These are phyloP conservation scores for Capreolus pygargus DNA, from an alignment of 2,113 vertebrate genomes.

Conservation along the genomic window DNA sequence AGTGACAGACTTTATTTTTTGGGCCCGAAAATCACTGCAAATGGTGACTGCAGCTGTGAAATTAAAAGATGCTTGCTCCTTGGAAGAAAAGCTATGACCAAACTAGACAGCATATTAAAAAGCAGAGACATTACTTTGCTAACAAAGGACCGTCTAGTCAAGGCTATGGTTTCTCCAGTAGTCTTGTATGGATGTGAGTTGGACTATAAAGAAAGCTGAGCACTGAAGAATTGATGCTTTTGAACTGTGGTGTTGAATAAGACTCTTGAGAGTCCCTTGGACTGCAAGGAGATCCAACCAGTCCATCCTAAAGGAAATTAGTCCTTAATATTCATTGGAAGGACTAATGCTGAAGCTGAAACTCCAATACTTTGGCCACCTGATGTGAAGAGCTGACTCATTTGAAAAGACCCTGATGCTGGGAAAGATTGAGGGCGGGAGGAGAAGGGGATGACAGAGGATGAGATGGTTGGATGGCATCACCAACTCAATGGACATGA, in stretches of 20 bases:
- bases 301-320: background rate
- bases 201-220: background rate
- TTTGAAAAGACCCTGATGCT: background rate
- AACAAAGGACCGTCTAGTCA: background rate
- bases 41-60: background rate
- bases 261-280: background rate
- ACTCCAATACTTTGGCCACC: background rate
- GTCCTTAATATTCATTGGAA: background rate
- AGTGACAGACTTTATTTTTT: rapidly evolving
- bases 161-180: background rate
- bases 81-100: background rate
- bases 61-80: background rate
- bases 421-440: background rate
- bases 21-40: background rate
- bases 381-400: background rate
- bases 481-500: background rate
- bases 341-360: background rate
- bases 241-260: background rate
- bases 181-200: background rate
- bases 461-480: background rate
- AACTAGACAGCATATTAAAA: background rate
- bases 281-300: background rate
- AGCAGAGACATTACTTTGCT: background rate
- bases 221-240: background rate
- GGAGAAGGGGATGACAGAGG: background rate